These are phyloP conservation scores for Serinus canaria DNA, from an alignment of 2,113 vertebrate genomes.

Conservation along the genomic window DNA sequence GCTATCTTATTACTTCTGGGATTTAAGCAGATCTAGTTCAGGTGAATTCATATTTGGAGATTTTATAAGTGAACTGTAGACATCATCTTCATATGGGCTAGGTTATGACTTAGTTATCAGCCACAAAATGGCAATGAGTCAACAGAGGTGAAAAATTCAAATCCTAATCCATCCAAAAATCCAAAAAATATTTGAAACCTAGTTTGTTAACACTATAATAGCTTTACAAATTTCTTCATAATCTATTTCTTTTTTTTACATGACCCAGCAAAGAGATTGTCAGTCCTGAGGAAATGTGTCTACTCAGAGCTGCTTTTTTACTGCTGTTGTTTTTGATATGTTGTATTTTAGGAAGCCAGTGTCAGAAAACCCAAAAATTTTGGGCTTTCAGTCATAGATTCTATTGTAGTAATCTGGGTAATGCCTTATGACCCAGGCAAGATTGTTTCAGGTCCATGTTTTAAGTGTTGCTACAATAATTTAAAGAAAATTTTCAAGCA, in stretches of 20 bases:
- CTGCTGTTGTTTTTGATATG: neutral
- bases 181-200: neutral
- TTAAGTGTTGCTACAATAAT: neutral
- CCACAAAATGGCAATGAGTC: slow-evolving; percentile 41
- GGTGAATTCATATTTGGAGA: slow-evolving; percentile 58
- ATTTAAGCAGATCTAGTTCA: slow-evolving; percentile 65
- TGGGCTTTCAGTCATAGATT: neutral
- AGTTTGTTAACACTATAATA: neutral
- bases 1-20: slow-evolving; percentile 61
- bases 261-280: neutral
- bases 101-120: neutral
- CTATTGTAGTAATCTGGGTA: neutral
- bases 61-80: slow-evolving; percentile 51
- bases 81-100: slow-evolving; percentile 36
- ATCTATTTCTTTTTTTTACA: neutral
- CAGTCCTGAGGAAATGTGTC: neutral
- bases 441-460: neutral
- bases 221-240: neutral
- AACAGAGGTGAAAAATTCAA: neutral
- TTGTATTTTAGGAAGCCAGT: neutral
- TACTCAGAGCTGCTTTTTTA: neutral
- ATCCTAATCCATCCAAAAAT: neutral
- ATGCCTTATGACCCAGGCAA: neutral
- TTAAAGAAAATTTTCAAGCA: neutral
- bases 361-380: neutral